These are phyloP conservation scores for Cyphomyrmex costatus DNA, from an alignment of 1,140 invertebrate species.

Conservation along the genomic window DNA sequence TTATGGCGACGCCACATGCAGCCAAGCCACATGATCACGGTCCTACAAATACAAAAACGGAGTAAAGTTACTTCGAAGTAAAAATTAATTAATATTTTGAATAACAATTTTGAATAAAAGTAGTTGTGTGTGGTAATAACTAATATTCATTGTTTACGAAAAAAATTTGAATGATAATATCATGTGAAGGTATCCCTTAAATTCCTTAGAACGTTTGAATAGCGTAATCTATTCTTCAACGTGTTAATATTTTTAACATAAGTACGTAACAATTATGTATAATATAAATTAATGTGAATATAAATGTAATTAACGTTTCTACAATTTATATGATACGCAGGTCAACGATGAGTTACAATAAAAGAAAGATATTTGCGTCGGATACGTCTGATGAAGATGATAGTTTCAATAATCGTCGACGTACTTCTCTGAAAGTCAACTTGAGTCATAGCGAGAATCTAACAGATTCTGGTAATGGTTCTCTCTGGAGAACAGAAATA, in stretches of 20 bases:
- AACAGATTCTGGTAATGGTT: constrained; percentile 73
- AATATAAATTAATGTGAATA: background rate
- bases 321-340: background rate
- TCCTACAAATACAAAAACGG: background rate
- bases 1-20: background rate
- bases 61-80: background rate
- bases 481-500: constrained; percentile 47
- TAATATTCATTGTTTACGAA: background rate
- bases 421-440: constrained; percentile 80
- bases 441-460: constrained; percentile 76
- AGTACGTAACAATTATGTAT: background rate
- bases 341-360: constrained; percentile 43
- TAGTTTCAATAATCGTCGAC: constrained; percentile 60
- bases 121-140: background rate
- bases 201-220: background rate
- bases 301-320: background rate
- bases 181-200: background rate
- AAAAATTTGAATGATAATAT: background rate
- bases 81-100: constrained; percentile 14
- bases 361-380: background rate
- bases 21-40: background rate
- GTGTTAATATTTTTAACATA: background rate
- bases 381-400: background rate
- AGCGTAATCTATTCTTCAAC: background rate
- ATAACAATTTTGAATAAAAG: constrained; percentile 22